Evolutionary conservation across 2,797 vertebrate species (phyloP), one percentile per base, ranked within the genome.

Genomic region (Hemibagrus guttatus): DNA sequence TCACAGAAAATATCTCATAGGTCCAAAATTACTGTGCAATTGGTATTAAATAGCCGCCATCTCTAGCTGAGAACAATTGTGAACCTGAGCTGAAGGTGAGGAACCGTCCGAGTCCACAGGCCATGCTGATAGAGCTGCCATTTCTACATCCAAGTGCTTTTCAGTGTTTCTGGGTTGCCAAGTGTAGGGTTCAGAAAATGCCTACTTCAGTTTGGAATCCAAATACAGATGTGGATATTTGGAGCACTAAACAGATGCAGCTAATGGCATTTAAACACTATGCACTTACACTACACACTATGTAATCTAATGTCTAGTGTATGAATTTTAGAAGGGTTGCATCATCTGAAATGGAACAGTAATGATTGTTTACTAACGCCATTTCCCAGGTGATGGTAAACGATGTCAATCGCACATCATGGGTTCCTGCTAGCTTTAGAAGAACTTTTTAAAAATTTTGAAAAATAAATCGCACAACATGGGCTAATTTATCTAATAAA

Each of bases 61-160:
- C 12, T 46, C 71, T 74, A 52, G 52, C 75, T 56, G 75, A 78
- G 75, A 56, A 52, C 52, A 78, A 21, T 78, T 56, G 35, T 58
- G 8, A 58, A 21, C 28, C 35, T 35, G 28, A 78, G 75, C 52
- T 58, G 28, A 58, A 78, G 75, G 52, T 56, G 28, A 78, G 75
- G 28, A 58, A 78, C 75, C 58, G 52, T 56, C 75, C 23, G 9
- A 31, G 49, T 12, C 74, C 52, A 31, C 52, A 78, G n/a, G 58
- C 28, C 28, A 23, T 58, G 52, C 16, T 78, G 54, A 58, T 17
- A 56, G 28, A 58, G 28, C 8, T 78, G 75, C 17, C 28, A 35
- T 52, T n/a, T 54, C 49, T 28, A 75, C 72, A 75, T 52, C 46
- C n/a, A 11, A 72, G 21, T 26, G 23, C 21, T 74, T 75, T 54